phyloP scores from a whole-genome alignment of 2,797 vertebrate genomes.

The Clarias laeviceps region DNA sequence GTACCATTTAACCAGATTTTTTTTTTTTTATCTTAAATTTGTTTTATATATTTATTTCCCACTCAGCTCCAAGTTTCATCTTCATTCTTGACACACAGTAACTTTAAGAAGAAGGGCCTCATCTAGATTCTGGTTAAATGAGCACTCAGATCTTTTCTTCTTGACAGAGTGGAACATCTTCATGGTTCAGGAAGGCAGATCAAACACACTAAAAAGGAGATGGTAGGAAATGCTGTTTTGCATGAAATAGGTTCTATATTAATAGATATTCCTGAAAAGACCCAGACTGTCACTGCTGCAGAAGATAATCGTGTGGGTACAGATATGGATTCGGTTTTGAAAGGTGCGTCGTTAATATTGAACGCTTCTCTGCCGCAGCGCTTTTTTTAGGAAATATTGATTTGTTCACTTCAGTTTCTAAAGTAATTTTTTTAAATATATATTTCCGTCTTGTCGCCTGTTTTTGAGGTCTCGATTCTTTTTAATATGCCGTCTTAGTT shows the following conservation, averaged over 20 bases:
- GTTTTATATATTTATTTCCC: conserved; percentile 53
- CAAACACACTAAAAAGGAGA: conserved; percentile 61
- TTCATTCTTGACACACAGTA: conserved; percentile 55
- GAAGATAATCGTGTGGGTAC: conserved; percentile 65
- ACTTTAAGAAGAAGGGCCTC: conserved; percentile 52
- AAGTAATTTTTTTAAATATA: neutral
- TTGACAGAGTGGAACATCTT: conserved; percentile 46
- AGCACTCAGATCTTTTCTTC: conserved; percentile 60
- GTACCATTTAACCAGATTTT: neutral
- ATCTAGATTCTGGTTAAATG: conserved; percentile 48
- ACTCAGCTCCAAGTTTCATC: conserved; percentile 55
- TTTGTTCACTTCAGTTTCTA: conserved; percentile 55
- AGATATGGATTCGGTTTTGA: conserved; percentile 57
- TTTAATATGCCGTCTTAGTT: neutral
- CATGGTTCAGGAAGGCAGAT: conserved; percentile 57
- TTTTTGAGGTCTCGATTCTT: conserved; percentile 10
- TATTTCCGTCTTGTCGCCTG: neutral
- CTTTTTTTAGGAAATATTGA: conserved; percentile 58
- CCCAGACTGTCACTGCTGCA: conserved; percentile 59
- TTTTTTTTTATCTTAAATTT: conserved; percentile 8
- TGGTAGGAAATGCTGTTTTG: conserved; percentile 63
- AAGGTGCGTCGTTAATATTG: conserved; percentile 46
- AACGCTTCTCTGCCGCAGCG: conserved; percentile 35
- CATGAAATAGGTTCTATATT: conserved; percentile 69
- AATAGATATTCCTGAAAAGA: conserved; percentile 70